Base-by-base conservation (phyloP, 2,113 vertebrate species). In the Prochilodus magdalenae region DNA sequence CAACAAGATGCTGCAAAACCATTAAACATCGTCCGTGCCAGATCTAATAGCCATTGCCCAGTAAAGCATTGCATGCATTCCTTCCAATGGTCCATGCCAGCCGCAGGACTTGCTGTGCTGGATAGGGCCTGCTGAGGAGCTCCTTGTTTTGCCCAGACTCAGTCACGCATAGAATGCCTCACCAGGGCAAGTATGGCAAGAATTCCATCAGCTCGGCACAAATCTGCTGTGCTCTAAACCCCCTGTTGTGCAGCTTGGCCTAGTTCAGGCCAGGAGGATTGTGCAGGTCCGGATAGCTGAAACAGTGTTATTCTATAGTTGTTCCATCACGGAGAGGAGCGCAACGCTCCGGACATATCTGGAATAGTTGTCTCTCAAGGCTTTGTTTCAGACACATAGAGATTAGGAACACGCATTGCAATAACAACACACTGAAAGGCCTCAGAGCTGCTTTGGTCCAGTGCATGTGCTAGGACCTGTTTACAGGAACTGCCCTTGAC, bases 221-320 rank as follows among this genome's bases (percentile, higher is more conserved):
- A 89, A 83, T 29, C 72, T 63, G 75, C 80, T 83, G 81, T 83
- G 79, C 87, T 85, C 87, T 91, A 91, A 93, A 91, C 82, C 90
- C 90, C 83, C 89, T 88, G 87, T 92, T 92, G 89, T 92, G 89
- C 27, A 36, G 44, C 86, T 87, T 83, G 91, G 80, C 86, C 89
- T 88, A 88, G 84, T 90, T 88, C 66, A 53, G 59, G 67, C 26
- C 83, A 83, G 89, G 85, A 77, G 85, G 83, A 91, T 87, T 86
- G 87, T 86, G 86, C 87, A 87, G 87, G 88, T 86, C 66, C 73
- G 15, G 86, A 79, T 44, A 5, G 18, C 55, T 74, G 83, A 91
- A 90, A 91, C 88, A 75, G 73, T 91, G 87, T 91, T 92, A 89
- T 92, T 92, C 88, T 91, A 89, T 86, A 89, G 86, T 75, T 86